These are phyloP conservation scores for Linnaemya tessellans DNA, from an alignment of 2,888 invertebrate species.

Conservation along the genomic window DNA sequence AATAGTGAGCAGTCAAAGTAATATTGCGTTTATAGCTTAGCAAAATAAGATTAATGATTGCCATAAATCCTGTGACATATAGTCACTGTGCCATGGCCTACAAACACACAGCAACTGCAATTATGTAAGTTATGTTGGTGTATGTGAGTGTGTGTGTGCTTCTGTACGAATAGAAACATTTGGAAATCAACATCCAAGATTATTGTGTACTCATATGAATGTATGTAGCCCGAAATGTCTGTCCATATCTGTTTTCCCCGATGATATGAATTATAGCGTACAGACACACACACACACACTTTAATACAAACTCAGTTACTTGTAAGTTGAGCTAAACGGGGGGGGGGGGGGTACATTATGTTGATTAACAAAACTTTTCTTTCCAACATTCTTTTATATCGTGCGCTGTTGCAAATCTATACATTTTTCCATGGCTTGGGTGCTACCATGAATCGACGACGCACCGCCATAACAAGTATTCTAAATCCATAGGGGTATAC, in stretches of 20 bases:
- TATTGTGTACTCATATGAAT: slow-evolving; percentile 74
- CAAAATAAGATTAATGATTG: slow-evolving; percentile 83
- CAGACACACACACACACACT: not conserved
- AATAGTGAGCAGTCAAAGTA: slow-evolving; percentile 67
- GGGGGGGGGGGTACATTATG: slow-evolving; percentile 76
- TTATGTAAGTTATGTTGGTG: too few relatives aligned
- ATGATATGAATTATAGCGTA: slow-evolving; percentile 67
- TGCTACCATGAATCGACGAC: slow-evolving; percentile 66
- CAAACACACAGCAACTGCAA: slow-evolving; percentile 70
- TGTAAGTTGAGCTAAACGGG: slow-evolving; percentile 27
- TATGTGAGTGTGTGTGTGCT: slow-evolving; percentile 24
- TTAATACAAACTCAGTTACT: not conserved
- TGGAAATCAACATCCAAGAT: slow-evolving; percentile 80
- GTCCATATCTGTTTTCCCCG: slow-evolving; percentile 66
- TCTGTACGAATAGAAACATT: slow-evolving; percentile 72
- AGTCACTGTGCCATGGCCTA: slow-evolving; percentile 73
- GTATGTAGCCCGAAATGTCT: slow-evolving; percentile 75
- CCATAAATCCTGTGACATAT: slow-evolving; percentile 82
- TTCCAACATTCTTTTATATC: slow-evolving; percentile 47
- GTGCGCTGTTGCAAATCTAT: slow-evolving; percentile 40
- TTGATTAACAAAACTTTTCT: slow-evolving; percentile 78
- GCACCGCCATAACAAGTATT: slow-evolving; percentile 64
- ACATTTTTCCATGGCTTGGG: slow-evolving; percentile 59
- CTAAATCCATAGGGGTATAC: slow-evolving; percentile 74
- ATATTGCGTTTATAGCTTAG: slow-evolving; percentile 71